These are phyloP conservation scores for Crossaster papposus DNA, from an alignment of 53 echinoderm and acorn worm genomes.

Conservation along the genomic window DNA sequence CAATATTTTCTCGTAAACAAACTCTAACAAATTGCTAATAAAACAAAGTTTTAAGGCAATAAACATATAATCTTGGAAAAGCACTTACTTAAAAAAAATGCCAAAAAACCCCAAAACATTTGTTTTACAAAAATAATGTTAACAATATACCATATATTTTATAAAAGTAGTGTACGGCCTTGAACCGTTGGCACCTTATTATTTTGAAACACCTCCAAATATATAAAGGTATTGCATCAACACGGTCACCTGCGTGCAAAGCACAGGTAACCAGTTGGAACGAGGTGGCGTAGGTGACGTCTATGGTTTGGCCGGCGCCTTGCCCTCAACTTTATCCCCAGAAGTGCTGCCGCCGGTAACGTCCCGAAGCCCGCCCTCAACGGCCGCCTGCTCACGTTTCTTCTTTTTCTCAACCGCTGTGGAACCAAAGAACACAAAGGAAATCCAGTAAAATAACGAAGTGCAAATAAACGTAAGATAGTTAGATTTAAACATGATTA, in stretches of 20 bases:
- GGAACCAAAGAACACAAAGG: background rate
- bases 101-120: no score
- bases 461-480: no score
- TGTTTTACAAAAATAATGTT: no score
- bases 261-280: background rate
- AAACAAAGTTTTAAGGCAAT: no score
- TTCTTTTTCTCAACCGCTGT: conserved; percentile 16
- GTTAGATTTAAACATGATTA: no score
- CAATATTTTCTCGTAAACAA: no score
- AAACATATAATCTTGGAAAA: no score
- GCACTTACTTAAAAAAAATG: no score
- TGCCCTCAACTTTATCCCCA: background rate
- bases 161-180: no score
- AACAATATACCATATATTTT: no score
- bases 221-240: background rate
- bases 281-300: background rate
- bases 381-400: background rate
- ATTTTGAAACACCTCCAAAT: background rate
- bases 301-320: background rate
- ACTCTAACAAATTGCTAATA: no score
- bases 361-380: conserved; percentile 1
- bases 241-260: background rate
- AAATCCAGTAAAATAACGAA: no score
- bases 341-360: background rate
- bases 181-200: background rate